A percentile compares a stretch with the other conserved stretches of the same genome.
Conservation (phyloP, 2,888 invertebrate species). For the Spialia ferax region DNA sequence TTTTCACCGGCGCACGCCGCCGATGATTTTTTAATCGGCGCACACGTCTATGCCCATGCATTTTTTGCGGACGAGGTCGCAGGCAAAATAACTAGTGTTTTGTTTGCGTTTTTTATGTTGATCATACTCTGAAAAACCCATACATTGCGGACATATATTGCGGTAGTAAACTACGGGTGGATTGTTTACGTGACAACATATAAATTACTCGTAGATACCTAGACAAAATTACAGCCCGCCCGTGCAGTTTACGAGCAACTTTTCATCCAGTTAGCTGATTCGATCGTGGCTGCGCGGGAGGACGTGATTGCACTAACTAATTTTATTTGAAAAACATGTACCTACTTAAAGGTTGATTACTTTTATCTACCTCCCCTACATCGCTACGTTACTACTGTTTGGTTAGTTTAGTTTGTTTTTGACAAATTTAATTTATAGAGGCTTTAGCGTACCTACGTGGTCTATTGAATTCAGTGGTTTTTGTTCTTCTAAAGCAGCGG, state of each 20-base stretch:
- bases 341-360: slow-evolving; percentile 4
- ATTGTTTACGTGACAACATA: slow-evolving; percentile 11
- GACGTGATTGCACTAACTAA: slow-evolving; percentile 12
- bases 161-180: neutral
- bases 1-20: too few relatives aligned
- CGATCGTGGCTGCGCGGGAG: slow-evolving; percentile 6
- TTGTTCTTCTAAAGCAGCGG: too few relatives aligned
- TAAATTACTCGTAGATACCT: slow-evolving; percentile 14
- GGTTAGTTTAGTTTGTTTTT: too few relatives aligned
- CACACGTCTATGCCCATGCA: too few relatives aligned
- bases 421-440: too few relatives aligned
- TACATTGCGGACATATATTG: too few relatives aligned
- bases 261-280: slow-evolving; percentile 18
- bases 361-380: neutral
- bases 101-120: too few relatives aligned
- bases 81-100: too few relatives aligned
- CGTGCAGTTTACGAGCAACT: slow-evolving; percentile 23
- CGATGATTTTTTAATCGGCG: too few relatives aligned
- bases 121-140: too few relatives aligned
- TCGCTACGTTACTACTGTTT: neutral
- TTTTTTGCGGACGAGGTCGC: too few relatives aligned
- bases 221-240: slow-evolving; percentile 8
- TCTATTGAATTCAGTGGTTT: neutral
- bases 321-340: slow-evolving; percentile 4
- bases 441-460: too few relatives aligned